These are phyloP conservation scores for Coboldia fuscipes DNA, from an alignment of 1,140 invertebrate genomes.

Conservation along the genomic window DNA sequence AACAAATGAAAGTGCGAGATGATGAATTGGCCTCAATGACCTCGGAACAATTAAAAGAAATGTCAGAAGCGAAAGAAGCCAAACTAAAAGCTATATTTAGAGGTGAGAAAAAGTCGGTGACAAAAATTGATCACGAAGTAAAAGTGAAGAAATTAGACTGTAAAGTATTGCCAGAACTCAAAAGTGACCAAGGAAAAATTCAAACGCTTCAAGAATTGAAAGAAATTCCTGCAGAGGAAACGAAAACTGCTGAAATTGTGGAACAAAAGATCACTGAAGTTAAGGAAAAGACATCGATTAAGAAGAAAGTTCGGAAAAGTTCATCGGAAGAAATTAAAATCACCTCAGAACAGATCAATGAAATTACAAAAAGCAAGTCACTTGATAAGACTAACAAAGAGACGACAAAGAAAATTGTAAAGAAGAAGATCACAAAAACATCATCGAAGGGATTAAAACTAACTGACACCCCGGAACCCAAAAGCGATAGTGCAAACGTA, in stretches of 20 bases:
- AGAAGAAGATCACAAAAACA: neutral
- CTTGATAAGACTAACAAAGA: neutral
- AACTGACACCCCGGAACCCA: no score
- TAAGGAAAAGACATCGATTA: neutral
- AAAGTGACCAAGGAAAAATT: neutral
- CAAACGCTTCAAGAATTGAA: neutral
- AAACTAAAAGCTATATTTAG: neutral
- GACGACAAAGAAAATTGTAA: neutral
- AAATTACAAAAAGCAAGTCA: neutral
- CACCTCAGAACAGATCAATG: neutral
- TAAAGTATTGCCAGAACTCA: no score
- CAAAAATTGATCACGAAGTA: neutral
- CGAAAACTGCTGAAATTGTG: neutral
- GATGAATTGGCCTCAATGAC: neutral
- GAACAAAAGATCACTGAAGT: neutral
- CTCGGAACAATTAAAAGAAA: neutral
- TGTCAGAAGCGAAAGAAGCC: neutral
- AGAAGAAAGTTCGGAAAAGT: neutral
- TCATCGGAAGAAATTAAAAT: neutral
- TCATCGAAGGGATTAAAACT: no score
- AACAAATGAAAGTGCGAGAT: constrained; percentile 4
- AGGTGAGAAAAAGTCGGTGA: neutral
- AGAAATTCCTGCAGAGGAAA: neutral
- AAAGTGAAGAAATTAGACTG: neutral
- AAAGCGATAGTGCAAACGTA: no score